Conservation (phyloP, 2,888 invertebrate genomes). For the Apodemia zela region DNA sequence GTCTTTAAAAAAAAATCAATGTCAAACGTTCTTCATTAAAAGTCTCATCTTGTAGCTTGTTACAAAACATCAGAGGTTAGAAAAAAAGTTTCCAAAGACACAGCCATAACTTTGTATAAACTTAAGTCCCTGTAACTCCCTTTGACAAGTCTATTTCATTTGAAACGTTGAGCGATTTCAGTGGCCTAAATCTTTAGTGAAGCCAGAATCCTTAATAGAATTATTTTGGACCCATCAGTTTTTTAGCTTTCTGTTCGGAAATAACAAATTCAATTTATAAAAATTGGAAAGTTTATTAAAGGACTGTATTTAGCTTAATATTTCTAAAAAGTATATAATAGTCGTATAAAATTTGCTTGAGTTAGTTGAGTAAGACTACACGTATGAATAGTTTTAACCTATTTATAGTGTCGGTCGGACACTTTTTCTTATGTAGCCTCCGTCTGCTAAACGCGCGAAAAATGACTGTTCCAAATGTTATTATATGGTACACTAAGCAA, state of each 20-base stretch:
- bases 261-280: slow-evolving; percentile 11
- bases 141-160: slow-evolving; percentile 7
- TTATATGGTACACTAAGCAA: too few species aligned
- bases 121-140: not conserved
- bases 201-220: not conserved
- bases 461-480: too few species aligned
- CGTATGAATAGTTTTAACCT: too few species aligned
- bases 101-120: not conserved
- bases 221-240: slow-evolving; percentile 5
- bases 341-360: not conserved
- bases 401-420: too few species aligned
- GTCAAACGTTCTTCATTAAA: not conserved
- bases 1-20: not conserved
- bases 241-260: slow-evolving; percentile 3
- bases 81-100: not conserved
- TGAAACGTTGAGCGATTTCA: not conserved
- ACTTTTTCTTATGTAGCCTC: too few species aligned
- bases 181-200: not conserved
- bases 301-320: not conserved
- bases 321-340: not conserved
- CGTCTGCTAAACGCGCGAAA: too few species aligned
- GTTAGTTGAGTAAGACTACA: too few species aligned
- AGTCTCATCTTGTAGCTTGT: not conserved
- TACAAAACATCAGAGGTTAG: slow-evolving; percentile 1
- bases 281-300: not conserved